These are phyloP conservation scores for Heptascelio sp. DNA, from an alignment of 2,888 invertebrate species.

Conservation along the genomic window DNA sequence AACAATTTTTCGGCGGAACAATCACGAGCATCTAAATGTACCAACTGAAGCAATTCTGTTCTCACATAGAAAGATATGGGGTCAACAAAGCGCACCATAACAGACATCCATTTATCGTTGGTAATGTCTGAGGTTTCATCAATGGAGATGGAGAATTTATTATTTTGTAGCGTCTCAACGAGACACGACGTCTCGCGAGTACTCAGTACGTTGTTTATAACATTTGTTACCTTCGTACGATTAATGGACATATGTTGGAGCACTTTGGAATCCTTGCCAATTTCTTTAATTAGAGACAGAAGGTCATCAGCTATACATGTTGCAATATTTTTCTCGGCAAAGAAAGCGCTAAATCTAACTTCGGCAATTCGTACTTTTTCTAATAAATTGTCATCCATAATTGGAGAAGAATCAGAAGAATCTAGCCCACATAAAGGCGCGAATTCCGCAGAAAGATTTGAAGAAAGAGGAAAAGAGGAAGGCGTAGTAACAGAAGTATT, in stretches of 20 bases:
- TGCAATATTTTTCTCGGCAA: not conserved
- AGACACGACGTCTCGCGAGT: not conserved
- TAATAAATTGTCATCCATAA: too few species aligned
- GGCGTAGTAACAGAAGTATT: too few species aligned
- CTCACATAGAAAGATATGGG: not conserved
- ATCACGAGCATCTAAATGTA: conserved; percentile 32
- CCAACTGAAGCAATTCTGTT: conserved; percentile 6
- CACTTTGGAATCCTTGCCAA: too few species aligned
- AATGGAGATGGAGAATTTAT: conserved; percentile 15
- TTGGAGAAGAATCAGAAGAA: too few species aligned
- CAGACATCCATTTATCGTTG: conserved; percentile 34
- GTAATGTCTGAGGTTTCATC: conserved; percentile 40
- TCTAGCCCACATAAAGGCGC: too few species aligned
- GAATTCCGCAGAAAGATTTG: too few species aligned
- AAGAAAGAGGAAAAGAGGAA: too few species aligned
- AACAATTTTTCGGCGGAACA: conserved; percentile 19
- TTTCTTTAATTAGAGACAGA: not conserved
- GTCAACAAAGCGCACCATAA: conserved; percentile 7
- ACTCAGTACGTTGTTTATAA: not conserved
- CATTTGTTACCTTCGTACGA: too few species aligned
- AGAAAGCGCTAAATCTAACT: not conserved
- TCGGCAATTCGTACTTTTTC: not conserved
- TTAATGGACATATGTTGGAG: too few species aligned
- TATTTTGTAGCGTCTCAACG: not conserved
- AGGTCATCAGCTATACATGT: not conserved